Evolutionary conservation across 2,888 invertebrate genomes (phyloP).

Genomic region (Caenorhabditis plicata): DNA sequence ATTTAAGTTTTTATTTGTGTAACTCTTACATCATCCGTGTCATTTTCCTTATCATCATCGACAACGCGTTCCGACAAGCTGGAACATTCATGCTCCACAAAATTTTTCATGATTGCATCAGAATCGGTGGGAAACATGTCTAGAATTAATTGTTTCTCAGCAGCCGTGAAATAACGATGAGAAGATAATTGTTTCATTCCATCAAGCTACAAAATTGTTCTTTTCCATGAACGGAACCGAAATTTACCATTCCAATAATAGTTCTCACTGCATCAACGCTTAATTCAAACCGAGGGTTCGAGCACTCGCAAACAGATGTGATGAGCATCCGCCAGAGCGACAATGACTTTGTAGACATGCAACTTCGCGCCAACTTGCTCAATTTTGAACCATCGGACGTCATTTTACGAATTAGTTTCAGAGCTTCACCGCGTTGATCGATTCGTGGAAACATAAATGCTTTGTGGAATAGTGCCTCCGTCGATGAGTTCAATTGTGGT

Average conservation of each 20-base stretch:
- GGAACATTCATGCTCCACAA: too few relatives aligned
- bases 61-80: too few relatives aligned
- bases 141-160: slow-evolving; percentile 20
- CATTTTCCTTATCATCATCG: slow-evolving; percentile 16
- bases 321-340: slow-evolving; percentile 50
- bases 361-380: slow-evolving; percentile 30
- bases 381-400: slow-evolving; percentile 23
- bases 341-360: slow-evolving; percentile 18
- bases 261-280: slow-evolving; percentile 50
- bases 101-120: slow-evolving; percentile 38
- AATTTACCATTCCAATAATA: slow-evolving; percentile 35
- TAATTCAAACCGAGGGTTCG: slow-evolving; percentile 47
- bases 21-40: slow-evolving; percentile 29
- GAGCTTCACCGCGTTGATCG: slow-evolving; percentile 47
- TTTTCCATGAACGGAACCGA: too few relatives aligned
- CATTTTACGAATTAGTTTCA: slow-evolving; percentile 40
- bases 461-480: slow-evolving; percentile 50
- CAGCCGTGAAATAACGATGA: slow-evolving; percentile 26
- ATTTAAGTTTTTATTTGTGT: slow-evolving; percentile 2
- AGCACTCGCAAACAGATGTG: slow-evolving; percentile 40
- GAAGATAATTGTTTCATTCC: slow-evolving; percentile 23
- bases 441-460: slow-evolving; percentile 48
- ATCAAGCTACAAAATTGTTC: too few relatives aligned
- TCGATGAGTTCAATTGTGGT: slow-evolving; percentile 31
- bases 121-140: slow-evolving; percentile 23